Evolutionary conservation across 2,888 invertebrate species (phyloP).

Genomic region (Acleris cristana): DNA sequence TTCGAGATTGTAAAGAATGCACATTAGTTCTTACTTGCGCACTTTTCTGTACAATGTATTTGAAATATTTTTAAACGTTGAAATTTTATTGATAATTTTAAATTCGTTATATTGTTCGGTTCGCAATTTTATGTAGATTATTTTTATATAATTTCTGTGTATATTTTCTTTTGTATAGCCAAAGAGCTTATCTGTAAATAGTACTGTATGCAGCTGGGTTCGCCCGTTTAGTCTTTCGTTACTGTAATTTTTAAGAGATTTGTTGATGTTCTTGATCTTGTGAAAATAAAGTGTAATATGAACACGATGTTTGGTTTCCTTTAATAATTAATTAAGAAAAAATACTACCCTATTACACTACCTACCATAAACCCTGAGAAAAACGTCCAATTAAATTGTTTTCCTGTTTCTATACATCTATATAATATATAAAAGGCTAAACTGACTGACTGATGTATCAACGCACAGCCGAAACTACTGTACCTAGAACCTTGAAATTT

Average conservation of each 20-base stretch:
- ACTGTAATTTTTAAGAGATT: constrained; percentile 81
- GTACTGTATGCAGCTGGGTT: constrained; percentile 64
- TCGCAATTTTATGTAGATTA: constrained; percentile 66
- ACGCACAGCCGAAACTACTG: too few species aligned
- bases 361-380: not conserved
- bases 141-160: constrained; percentile 62
- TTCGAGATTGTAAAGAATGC: constrained; percentile 54
- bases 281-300: constrained; percentile 78
- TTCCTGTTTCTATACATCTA: too few species aligned
- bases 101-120: constrained; percentile 74
- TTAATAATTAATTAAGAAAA: constrained; percentile 15
- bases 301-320: constrained; percentile 47
- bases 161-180: constrained; percentile 76
- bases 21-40: constrained; percentile 45
- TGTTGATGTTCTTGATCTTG: constrained; percentile 84
- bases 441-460: too few species aligned
- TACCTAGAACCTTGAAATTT: too few species aligned
- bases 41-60: constrained; percentile 55
- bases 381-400: too few species aligned
- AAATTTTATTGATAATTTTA: constrained; percentile 80
- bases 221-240: constrained; percentile 76
- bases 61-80: constrained; percentile 63
- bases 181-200: constrained; percentile 83
- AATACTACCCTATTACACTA: too few species aligned
- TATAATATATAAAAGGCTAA: too few species aligned